Evolutionary conservation across 2,888 invertebrate genomes (phyloP).

Genomic region (Coenonympha arcania): DNA sequence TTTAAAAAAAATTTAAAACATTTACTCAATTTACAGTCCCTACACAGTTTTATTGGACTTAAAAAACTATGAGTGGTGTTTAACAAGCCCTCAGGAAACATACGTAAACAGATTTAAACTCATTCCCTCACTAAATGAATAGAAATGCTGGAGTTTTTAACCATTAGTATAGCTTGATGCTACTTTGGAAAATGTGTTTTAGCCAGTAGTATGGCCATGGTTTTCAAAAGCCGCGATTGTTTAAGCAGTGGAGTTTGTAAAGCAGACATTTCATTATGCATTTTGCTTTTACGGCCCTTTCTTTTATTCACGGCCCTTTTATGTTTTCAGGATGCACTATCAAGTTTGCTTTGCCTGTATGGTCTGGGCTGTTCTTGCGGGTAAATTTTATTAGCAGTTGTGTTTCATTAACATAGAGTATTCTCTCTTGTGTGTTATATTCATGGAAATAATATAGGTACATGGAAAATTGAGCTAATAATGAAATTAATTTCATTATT

Average conservation of each 20-base stretch:
- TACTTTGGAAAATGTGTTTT: conserved; percentile 18
- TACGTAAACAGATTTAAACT: conserved; percentile 38
- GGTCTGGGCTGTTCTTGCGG: too few species aligned
- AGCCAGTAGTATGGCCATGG: conserved; percentile 1
- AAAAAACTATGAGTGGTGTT: conserved; percentile 37
- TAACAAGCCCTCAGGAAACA: conserved; percentile 31
- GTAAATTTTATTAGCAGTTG: too few species aligned
- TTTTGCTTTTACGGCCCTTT: not conserved
- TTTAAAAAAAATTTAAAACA: not conserved
- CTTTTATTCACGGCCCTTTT: not conserved
- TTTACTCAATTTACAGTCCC: not conserved
- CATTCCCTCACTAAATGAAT: conserved; percentile 37
- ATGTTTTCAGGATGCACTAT: not conserved
- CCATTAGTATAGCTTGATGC: conserved; percentile 18
- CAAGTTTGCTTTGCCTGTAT: not conserved
- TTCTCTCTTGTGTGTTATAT: too few species aligned
- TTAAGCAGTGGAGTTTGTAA: conserved; percentile 2
- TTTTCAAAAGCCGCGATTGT: conserved; percentile 5
- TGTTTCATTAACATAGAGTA: too few species aligned
- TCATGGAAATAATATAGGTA: too few species aligned
- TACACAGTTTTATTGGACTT: conserved; percentile 30
- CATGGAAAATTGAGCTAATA: too few species aligned
- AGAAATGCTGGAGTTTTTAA: conserved; percentile 29
- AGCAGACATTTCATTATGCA: not conserved
- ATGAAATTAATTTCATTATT: too few species aligned